Evolutionary conservation across 2,888 invertebrate species (phyloP).

Genomic region (Malacosoma neustria): DNA sequence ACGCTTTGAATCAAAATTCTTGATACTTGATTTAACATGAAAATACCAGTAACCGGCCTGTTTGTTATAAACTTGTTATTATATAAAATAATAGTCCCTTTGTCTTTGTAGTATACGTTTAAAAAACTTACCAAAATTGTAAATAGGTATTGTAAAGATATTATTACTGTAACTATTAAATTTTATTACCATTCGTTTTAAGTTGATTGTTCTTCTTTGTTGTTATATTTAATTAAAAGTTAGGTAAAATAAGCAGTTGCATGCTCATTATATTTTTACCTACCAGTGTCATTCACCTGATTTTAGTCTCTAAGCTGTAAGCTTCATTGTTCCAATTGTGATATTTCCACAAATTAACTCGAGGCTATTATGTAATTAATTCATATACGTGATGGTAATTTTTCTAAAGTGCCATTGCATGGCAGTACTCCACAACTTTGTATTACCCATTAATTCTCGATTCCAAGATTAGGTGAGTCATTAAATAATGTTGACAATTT

Average conservation of each 20-base stretch:
- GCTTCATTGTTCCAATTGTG: slow-evolving; percentile 5
- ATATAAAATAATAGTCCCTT: slow-evolving; percentile 55
- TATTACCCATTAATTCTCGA: slow-evolving; percentile 3
- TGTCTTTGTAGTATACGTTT: slow-evolving; percentile 67
- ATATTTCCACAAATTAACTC: not conserved
- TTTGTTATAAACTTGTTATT: slow-evolving; percentile 62
- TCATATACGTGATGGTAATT: not conserved
- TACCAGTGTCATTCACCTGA: slow-evolving; percentile 20
- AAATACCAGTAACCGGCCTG: too few relatives aligned
- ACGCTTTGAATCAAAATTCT: too few relatives aligned
- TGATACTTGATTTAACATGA: too few relatives aligned
- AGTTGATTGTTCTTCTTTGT: slow-evolving; percentile 69
- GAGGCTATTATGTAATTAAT: not conserved
- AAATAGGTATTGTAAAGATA: slow-evolving; percentile 70
- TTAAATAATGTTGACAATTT: not conserved
- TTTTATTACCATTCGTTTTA: slow-evolving; percentile 72
- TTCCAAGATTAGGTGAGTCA: slow-evolving; percentile 8
- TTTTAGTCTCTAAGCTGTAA: slow-evolving; percentile 8
- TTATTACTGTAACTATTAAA: slow-evolving; percentile 68
- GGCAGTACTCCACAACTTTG: slow-evolving; percentile 6
- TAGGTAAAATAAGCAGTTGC: slow-evolving; percentile 36
- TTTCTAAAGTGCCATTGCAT: slow-evolving; percentile 1
- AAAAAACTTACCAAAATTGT: slow-evolving; percentile 67
- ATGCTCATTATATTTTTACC: slow-evolving; percentile 28
- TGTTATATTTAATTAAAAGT: slow-evolving; percentile 68